Evolutionary conservation across 2,113 vertebrate genomes (phyloP), one percentile per base, ranked within the genome.

Genomic region (Gymnobelideus leadbeateri): DNA sequence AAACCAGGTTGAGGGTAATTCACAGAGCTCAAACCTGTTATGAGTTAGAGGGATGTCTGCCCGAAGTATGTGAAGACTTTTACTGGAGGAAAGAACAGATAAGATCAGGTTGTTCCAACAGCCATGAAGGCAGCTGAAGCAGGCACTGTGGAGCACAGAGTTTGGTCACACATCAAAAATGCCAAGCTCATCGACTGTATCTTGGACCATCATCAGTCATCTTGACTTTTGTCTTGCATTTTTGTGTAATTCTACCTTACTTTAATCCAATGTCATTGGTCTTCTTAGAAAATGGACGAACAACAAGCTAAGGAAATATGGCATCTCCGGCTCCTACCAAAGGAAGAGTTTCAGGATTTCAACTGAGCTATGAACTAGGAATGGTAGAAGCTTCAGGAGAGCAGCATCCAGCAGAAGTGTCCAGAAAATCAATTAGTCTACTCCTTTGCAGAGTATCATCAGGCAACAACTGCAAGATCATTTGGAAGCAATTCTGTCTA

Each of bases 401-500:
- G 37, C n/a, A 23, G n/a, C 16, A 84, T 21, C 68, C n/a, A 84
- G n/a, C n/a, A 43, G n/a, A 43, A 84, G 19, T 84, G n/a, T 84
- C 68, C 6, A 84, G n/a, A 19, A 84, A 84, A 84, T 43, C 19
- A 84, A 43, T 43, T 51, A 2, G n/a, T 84, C 8, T 43, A 43
- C n/a, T 84, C 37, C 68, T 84, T 84, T 84, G 68, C 16, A 84
- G 68, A 84, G 68, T 19, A 84, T 84, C 43, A 23, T 84, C 6
- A 43, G n/a, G 68, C 12, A 43, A 43, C 16, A 77, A 77, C 68
- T 21, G 37, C 37, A 84, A 84, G 19, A 23, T 2, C 37, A 84
- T 84, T 84, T 84, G n/a, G 37, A 84, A 84, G n/a, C n/a, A 43
- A n/a, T 84, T 84, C n/a, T 84, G 68, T 84, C 68, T 84, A 84